Conservation (phyloP, 2,113 vertebrate genomes). For the Collichthys lucidus region DNA sequence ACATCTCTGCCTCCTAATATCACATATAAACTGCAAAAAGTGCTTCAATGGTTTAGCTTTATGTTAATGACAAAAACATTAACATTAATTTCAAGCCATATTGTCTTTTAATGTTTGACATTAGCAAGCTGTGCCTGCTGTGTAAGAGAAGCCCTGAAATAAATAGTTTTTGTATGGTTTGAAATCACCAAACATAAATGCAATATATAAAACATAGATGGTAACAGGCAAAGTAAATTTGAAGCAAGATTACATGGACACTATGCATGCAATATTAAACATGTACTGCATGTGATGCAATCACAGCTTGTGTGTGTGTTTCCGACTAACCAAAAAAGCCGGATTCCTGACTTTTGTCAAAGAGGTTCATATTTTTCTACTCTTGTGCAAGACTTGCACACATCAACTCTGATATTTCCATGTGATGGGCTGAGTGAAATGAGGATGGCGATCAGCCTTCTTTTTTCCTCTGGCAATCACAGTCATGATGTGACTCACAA, state of each 20-base stretch:
- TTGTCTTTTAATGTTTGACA: not conserved
- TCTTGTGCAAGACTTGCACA: conserved; percentile 20
- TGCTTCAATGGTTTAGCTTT: not conserved
- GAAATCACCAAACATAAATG: not conserved
- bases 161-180: not conserved
- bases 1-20: not conserved
- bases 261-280: not conserved
- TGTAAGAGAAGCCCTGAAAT: not conserved
- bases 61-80: not conserved
- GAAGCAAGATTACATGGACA: not conserved
- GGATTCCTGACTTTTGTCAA: conserved; percentile 10
- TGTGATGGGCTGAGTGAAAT: conserved; percentile 40
- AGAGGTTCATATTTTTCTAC: conserved; percentile 6
- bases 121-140: not conserved
- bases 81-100: not conserved
- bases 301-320: not conserved
- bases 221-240: not conserved
- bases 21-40: not conserved
- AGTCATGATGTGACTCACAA: conserved; percentile 73
- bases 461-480: conserved; percentile 60
- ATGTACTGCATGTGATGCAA: not conserved
- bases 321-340: not conserved
- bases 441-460: conserved; percentile 58
- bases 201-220: not conserved
- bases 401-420: conserved; percentile 49